Evolutionary conservation across 92 coral and sea anemone species (phyloP).

Genomic region (Pocillopora grandis): DNA sequence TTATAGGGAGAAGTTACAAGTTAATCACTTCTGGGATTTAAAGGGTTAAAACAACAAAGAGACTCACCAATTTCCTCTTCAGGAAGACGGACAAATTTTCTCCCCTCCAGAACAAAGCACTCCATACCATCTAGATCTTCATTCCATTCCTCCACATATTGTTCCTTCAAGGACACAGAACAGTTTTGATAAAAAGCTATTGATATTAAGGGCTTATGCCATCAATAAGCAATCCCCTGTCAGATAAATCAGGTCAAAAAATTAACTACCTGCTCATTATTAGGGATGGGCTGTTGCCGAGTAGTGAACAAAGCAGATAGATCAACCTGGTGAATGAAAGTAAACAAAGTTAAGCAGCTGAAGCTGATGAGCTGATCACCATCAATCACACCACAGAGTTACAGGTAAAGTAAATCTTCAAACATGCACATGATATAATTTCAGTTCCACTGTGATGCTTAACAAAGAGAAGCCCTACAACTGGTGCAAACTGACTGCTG

Average conservation of each 20-base stretch:
- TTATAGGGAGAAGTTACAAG: too few species aligned
- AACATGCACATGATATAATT: too few species aligned
- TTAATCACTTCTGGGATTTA: neutral
- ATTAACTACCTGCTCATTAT: conserved; percentile 80
- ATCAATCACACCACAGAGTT: too few species aligned
- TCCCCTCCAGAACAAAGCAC: conserved; percentile 95
- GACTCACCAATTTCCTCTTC: conserved; percentile 92
- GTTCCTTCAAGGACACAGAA: conserved; percentile 59
- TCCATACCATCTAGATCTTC: conserved; percentile 99
- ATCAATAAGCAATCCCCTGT: neutral
- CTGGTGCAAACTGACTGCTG: too few species aligned
- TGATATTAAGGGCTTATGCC: neutral
- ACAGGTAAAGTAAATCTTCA: too few species aligned
- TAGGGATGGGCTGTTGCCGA: conserved; percentile 95
- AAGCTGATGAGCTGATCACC: neutral
- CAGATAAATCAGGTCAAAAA: neutral
- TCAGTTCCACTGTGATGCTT: too few species aligned
- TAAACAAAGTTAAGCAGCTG: neutral
- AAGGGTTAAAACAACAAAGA: neutral
- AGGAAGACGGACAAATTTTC: conserved; percentile 91
- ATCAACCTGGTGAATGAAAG: conserved; percentile 66
- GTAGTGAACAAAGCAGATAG: conserved; percentile 94
- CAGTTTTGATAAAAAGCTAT: neutral
- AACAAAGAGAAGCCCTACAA: too few species aligned
- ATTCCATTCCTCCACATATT: conserved; percentile 96